These are phyloP conservation scores for Oligia fasciuncula DNA, from an alignment of 2,888 invertebrate species.

Conservation along the genomic window DNA sequence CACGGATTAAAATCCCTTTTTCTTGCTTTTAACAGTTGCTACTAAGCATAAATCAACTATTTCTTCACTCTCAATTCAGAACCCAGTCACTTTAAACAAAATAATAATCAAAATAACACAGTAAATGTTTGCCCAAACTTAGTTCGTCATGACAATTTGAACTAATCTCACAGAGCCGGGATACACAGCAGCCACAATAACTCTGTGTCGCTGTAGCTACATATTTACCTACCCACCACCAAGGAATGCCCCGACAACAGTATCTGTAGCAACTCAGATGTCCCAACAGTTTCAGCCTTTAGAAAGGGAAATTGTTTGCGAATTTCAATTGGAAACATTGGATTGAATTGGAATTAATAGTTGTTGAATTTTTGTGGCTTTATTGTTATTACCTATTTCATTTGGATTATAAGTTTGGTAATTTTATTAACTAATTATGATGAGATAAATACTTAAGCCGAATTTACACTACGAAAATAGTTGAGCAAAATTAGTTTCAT, in stretches of 20 bases:
- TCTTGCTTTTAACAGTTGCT: not conserved
- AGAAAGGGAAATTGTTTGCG: slow-evolving; percentile 53
- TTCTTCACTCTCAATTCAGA: not conserved
- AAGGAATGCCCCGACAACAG: slow-evolving; percentile 56
- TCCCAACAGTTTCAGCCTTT: slow-evolving; percentile 38
- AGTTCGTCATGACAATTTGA: slow-evolving; percentile 63
- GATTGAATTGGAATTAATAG: slow-evolving; percentile 21
- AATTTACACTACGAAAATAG: not conserved
- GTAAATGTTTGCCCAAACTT: slow-evolving; percentile 59
- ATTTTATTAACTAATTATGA: not conserved
- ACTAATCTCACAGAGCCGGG: slow-evolving; percentile 59
- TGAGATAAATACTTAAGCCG: not conserved
- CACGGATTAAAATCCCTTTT: not conserved
- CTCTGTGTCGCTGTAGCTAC: slow-evolving; percentile 40
- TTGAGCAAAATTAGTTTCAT: not conserved
- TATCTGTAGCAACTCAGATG: slow-evolving; percentile 52
- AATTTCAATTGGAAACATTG: slow-evolving; percentile 40
- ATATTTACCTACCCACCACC: slow-evolving; percentile 49
- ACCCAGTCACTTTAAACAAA: slow-evolving; percentile 9
- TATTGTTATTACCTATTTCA: not conserved
- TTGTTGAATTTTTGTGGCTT: slow-evolving; percentile 16
- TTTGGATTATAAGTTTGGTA: not conserved
- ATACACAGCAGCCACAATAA: slow-evolving; percentile 55
- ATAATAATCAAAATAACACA: slow-evolving; percentile 55
- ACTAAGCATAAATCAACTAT: not conserved